phyloP scores from a whole-genome alignment of 35 echinoderm and acorn worm species.

The Chiridota heheva region DNA sequence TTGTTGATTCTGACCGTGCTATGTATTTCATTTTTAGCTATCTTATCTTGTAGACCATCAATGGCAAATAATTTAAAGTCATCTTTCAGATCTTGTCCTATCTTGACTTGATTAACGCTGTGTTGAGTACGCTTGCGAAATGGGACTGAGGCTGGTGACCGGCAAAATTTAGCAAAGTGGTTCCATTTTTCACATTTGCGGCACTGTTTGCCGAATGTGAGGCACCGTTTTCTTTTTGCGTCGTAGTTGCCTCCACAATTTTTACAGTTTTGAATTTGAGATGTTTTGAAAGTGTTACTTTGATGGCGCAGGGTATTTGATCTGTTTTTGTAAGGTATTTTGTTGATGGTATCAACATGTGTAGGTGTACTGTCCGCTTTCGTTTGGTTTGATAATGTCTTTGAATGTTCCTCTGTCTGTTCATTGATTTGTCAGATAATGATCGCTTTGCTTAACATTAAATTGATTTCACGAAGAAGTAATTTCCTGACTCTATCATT shows the following conservation, averaged over 20 bases:
- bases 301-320: neutral
- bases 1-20: neutral
- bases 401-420: neutral
- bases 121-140: too few species aligned
- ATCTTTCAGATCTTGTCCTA: neutral
- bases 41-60: neutral
- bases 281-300: neutral
- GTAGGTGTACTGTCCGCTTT: neutral
- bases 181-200: conserved; percentile 22
- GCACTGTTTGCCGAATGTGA: conserved; percentile 50
- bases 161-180: conserved; percentile 18
- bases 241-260: conserved; percentile 6
- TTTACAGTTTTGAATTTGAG: neutral
- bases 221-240: neutral
- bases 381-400: neutral
- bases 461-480: conserved; percentile 37
- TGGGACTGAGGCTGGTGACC: neutral
- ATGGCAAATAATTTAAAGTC: neutral
- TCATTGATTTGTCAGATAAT: conserved; percentile 43
- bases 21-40: conserved; percentile 11
- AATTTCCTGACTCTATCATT: conserved; percentile 37
- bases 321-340: neutral
- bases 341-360: neutral
- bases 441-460: conserved; percentile 46
- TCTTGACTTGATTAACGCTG: too few species aligned